phyloP scores from a whole-genome alignment of 2,113 vertebrate genomes.

The Ellobius talpinus region DNA sequence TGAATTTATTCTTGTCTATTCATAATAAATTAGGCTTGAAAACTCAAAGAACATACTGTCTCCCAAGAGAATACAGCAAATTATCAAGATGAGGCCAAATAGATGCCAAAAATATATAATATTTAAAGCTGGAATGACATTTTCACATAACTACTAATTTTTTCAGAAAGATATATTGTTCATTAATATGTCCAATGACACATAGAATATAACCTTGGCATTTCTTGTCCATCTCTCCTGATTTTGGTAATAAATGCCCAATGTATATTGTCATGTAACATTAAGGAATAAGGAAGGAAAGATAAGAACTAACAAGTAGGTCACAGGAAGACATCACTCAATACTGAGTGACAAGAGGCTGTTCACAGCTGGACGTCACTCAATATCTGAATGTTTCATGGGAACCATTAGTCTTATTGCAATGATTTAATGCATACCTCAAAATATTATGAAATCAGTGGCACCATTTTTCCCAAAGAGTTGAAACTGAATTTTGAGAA shows the following conservation, averaged over 20 bases:
- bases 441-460: not conserved
- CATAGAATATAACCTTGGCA: not conserved
- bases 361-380: not conserved
- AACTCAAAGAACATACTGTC: not conserved
- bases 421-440: not conserved
- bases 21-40: not conserved
- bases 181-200: not conserved
- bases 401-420: not conserved
- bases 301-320: not conserved
- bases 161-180: not conserved
- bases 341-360: not conserved
- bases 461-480: not conserved
- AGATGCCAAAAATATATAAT: not conserved
- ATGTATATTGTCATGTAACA: not conserved
- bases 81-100: not conserved
- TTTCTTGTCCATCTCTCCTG: not conserved
- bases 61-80: not conserved
- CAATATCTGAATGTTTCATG: not conserved
- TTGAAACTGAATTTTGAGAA: not conserved
- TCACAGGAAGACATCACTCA: not conserved
- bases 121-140: not conserved
- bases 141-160: constrained; percentile 1
- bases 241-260: not conserved
- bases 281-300: not conserved
- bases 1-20: not conserved